Evolutionary conservation across 92 coral and sea anemone species (phyloP).

Genomic region (Epizoanthus illoricatus): DNA sequence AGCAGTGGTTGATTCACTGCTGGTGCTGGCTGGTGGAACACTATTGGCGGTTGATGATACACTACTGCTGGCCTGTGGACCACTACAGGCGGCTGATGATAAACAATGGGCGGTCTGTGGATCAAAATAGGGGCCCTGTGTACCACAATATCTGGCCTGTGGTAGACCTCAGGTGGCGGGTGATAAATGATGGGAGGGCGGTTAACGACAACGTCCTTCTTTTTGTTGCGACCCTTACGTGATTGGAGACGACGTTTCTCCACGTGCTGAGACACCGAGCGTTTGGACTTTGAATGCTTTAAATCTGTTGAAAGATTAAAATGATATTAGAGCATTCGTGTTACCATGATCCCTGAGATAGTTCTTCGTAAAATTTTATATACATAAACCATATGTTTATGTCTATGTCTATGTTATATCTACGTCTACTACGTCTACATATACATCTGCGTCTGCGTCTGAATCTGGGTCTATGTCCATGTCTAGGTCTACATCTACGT

Average conservation of each 20-base stretch:
- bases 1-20: constrained; percentile 96
- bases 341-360: too few species aligned
- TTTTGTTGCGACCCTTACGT: constrained; percentile 63
- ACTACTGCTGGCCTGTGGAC: constrained; percentile 99
- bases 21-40: constrained; percentile 97
- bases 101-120: constrained; percentile 97
- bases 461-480: neutral
- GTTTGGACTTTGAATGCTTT: constrained; percentile 21
- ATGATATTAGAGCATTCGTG: neutral
- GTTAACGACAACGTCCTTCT: constrained; percentile 97
- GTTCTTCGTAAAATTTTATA: too few species aligned
- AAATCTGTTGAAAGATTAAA: neutral
- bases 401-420: neutral
- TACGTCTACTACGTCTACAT: neutral
- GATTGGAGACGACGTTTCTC: constrained; percentile 47
- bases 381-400: too few species aligned
- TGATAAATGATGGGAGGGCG: constrained; percentile 99
- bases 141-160: constrained; percentile 97
- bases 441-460: neutral
- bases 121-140: constrained; percentile 97
- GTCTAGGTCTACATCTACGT: neutral
- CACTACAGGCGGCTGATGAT: constrained; percentile 96
- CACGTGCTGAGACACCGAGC: constrained; percentile 15
- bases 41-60: constrained; percentile 96
- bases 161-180: constrained; percentile 99